These are phyloP conservation scores for Eutrigla gurnardus DNA, from an alignment of 2,797 vertebrate species.

Conservation along the genomic window DNA sequence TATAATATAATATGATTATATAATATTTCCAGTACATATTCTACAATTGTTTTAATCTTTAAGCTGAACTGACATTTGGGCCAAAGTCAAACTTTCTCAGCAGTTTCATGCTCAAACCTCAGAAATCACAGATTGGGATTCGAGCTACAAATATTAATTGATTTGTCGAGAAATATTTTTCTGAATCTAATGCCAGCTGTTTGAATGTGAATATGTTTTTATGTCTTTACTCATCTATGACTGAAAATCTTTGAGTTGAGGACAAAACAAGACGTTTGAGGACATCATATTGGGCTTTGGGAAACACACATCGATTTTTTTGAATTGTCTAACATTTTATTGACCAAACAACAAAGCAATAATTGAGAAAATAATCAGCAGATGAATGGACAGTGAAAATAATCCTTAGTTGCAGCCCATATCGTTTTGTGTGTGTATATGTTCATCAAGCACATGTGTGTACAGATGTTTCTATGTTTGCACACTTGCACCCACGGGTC, in stretches of 20 bases:
- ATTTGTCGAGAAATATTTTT: neutral
- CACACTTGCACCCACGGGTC: conserved; percentile 15
- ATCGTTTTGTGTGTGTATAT: neutral
- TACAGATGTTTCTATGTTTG: conserved; percentile 38
- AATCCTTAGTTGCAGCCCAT: neutral
- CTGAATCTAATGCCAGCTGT: neutral
- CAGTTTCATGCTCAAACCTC: neutral
- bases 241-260: neutral
- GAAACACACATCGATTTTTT: neutral
- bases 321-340: neutral
- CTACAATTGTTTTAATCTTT: neutral
- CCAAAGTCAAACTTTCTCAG: neutral
- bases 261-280: neutral
- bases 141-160: neutral
- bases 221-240: neutral
- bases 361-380: neutral
- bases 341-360: neutral
- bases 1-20: neutral
- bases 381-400: neutral
- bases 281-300: neutral
- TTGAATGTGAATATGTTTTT: neutral
- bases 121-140: conserved; percentile 3
- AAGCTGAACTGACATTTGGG: neutral
- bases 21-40: neutral
- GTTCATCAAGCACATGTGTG: conserved; percentile 20